These are phyloP conservation scores for Lymantria dispar DNA, from an alignment of 2,888 invertebrate genomes.

Conservation along the genomic window DNA sequence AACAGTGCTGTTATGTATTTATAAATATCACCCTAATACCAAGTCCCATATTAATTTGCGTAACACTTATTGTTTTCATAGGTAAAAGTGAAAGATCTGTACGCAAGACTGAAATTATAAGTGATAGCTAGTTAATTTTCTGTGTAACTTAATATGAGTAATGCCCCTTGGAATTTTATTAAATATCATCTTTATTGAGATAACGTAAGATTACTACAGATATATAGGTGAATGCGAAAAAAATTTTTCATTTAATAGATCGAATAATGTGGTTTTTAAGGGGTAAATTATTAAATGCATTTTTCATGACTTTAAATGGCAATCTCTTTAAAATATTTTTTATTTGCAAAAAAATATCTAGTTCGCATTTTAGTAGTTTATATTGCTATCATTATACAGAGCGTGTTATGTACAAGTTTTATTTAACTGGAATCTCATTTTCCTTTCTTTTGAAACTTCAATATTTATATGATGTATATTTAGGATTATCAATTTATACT, in stretches of 20 bases:
- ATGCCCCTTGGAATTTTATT: neutral
- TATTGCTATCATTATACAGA: neutral
- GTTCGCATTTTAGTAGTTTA: neutral
- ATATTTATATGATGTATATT: too few relatives aligned
- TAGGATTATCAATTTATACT: too few relatives aligned
- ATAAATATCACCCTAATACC: slow-evolving; percentile 4
- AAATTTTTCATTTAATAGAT: too few relatives aligned
- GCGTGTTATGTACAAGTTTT: neutral
- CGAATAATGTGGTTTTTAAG: too few relatives aligned
- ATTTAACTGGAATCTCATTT: neutral
- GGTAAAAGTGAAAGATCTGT: slow-evolving; percentile 35
- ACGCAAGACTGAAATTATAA: slow-evolving; percentile 40
- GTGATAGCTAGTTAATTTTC: slow-evolving; percentile 32
- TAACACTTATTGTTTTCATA: slow-evolving; percentile 22
- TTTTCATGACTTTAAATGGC: too few relatives aligned
- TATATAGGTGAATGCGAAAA: too few relatives aligned
- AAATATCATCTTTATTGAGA: neutral
- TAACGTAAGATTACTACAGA: too few relatives aligned
- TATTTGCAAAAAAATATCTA: neutral
- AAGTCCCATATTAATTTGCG: slow-evolving; percentile 19
- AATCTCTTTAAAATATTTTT: too few relatives aligned
- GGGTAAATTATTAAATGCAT: too few relatives aligned
- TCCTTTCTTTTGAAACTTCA: too few relatives aligned
- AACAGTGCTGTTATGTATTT: slow-evolving; percentile 17
- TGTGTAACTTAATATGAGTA: slow-evolving; percentile 14